Evolutionary conservation across 2,888 invertebrate genomes (phyloP).

Genomic region (Marronus borbonicus): DNA sequence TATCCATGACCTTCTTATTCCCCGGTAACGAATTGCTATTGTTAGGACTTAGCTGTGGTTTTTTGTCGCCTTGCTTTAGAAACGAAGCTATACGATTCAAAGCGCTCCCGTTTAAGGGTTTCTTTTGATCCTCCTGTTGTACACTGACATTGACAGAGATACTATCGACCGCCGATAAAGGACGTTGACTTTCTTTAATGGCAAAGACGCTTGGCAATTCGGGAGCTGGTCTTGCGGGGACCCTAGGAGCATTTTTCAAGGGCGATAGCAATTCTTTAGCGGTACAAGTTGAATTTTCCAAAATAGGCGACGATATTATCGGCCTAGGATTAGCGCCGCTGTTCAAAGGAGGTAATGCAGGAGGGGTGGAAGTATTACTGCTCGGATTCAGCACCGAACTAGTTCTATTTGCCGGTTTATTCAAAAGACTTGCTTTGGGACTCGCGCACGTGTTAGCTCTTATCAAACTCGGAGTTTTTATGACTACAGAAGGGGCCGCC

Average conservation of each 20-base stretch:
- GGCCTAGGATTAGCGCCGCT: constrained; percentile 78
- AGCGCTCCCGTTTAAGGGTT: constrained; percentile 73
- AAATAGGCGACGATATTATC: constrained; percentile 85
- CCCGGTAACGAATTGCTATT: constrained; percentile 76
- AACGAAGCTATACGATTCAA: constrained; percentile 85
- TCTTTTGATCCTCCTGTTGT: constrained; percentile 68
- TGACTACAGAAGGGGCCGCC: constrained; percentile 41
- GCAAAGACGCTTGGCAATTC: constrained; percentile 66
- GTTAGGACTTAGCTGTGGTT: constrained; percentile 70
- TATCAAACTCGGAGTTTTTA: constrained; percentile 54
- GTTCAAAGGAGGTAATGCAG: constrained; percentile 78
- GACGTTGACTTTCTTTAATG: constrained; percentile 69
- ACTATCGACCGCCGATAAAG: constrained; percentile 71
- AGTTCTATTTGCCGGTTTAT: constrained; percentile 50
- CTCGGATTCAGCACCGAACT: constrained; percentile 68
- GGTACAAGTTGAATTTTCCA: constrained; percentile 87
- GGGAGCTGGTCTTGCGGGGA: constrained; percentile 77
- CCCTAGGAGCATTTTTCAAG: constrained; percentile 74
- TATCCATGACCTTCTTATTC: constrained; percentile 78
- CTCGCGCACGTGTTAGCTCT: constrained; percentile 54
- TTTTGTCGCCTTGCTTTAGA: constrained; percentile 75
- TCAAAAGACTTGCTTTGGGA: constrained; percentile 58
- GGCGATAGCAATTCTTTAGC: constrained; percentile 82
- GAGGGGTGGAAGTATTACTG: constrained; percentile 63
- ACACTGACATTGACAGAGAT: constrained; percentile 63